Percentiles rank a stretch among this genome's conserved stretches.
Evolutionary conservation across 2,113 vertebrate genomes (phyloP).

Genomic region (Taxidea taxus): DNA sequence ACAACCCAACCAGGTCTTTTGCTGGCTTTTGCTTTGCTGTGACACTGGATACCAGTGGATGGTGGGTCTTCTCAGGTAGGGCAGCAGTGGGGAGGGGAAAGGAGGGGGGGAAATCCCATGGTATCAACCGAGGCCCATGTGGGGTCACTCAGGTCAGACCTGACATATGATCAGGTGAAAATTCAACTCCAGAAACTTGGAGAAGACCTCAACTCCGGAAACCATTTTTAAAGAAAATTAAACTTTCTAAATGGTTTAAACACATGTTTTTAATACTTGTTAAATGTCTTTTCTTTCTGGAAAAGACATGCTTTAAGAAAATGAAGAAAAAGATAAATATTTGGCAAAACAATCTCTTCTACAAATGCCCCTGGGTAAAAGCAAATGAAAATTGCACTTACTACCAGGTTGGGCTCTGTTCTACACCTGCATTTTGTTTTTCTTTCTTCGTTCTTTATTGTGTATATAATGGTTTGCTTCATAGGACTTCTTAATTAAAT

Average conservation of each 20-base stretch:
- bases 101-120: neutral
- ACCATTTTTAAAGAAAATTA: slow-evolving; percentile 57
- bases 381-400: slow-evolving; percentile 67
- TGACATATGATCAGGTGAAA: slow-evolving; percentile 64
- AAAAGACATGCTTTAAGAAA: slow-evolving; percentile 76
- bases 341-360: slow-evolving; percentile 59
- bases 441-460: slow-evolving; percentile 19
- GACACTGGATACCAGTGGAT: neutral
- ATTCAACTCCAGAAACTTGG: slow-evolving; percentile 63
- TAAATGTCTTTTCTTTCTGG: slow-evolving; percentile 69
- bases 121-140: slow-evolving; percentile 37
- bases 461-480: slow-evolving; percentile 33
- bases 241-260: slow-evolving; percentile 69
- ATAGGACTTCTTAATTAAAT: slow-evolving; percentile 53
- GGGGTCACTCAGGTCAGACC: slow-evolving; percentile 26
- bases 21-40: neutral
- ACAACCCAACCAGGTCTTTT: neutral
- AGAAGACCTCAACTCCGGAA: slow-evolving; percentile 60
- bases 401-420: slow-evolving; percentile 52
- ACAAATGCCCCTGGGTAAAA: slow-evolving; percentile 61
- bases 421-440: slow-evolving; percentile 52
- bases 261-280: slow-evolving; percentile 66
- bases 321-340: slow-evolving; percentile 65
- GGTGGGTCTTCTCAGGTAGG: neutral
- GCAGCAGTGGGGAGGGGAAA: neutral